These are phyloP conservation scores for Oppia nitens DNA, from an alignment of 1,140 invertebrate species.

Conservation along the genomic window DNA sequence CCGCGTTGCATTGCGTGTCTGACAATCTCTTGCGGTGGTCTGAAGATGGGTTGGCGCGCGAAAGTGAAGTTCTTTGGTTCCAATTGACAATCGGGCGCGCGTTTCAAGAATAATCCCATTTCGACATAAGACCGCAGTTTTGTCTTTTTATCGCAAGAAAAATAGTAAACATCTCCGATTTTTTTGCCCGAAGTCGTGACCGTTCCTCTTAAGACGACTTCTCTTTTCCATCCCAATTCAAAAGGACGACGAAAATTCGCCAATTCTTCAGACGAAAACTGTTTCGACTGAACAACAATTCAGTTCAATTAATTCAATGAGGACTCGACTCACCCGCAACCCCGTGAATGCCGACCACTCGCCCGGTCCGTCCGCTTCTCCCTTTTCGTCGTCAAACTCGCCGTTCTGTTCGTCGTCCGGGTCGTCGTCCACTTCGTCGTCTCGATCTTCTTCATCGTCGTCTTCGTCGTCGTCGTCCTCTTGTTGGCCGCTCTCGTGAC, in stretches of 20 bases:
- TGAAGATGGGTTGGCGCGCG: conserved; percentile 13
- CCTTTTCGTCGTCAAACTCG: not conserved
- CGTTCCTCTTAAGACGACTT: conserved; percentile 10
- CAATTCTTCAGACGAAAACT: not conserved
- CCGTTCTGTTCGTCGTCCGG: not conserved
- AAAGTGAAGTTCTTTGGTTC: conserved; percentile 16
- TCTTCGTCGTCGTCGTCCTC: not conserved
- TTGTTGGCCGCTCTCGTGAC: not conserved
- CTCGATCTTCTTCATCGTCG: not conserved
- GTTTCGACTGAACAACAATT: not conserved
- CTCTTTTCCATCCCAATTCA: conserved; percentile 14
- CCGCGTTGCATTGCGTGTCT: conserved; percentile 3
- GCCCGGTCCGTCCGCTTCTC: not conserved
- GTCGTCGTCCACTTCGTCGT: not conserved
- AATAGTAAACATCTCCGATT: conserved; percentile 16
- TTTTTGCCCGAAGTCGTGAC: conserved; percentile 8
- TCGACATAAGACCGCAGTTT: conserved; percentile 16
- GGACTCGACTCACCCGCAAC: not conserved
- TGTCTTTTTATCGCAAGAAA: conserved; percentile 8
- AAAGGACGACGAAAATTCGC: conserved; percentile 13
- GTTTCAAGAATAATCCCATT: conserved; percentile 6
- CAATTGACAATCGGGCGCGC: conserved; percentile 1
- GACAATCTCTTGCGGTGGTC: conserved; percentile 15
- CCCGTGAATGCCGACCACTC: not conserved
- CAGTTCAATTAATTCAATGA: not conserved